Conservation (phyloP, 2,888 invertebrate genomes). For the Macrophya annulata region DNA sequence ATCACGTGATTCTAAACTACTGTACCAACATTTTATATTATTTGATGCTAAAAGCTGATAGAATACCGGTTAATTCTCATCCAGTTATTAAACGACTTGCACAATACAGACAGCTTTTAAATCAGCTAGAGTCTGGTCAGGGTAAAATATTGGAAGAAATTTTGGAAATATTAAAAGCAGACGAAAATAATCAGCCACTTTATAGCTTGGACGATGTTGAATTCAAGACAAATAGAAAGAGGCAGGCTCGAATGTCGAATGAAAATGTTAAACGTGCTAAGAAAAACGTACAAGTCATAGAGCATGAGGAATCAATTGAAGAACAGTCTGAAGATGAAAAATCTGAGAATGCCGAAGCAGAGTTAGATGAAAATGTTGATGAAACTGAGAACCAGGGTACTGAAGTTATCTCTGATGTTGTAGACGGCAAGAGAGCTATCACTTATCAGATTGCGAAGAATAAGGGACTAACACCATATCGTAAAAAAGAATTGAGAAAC, state of each 20-base stretch:
- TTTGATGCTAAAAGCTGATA: constrained; percentile 90
- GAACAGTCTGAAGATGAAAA: constrained; percentile 52
- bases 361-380: constrained; percentile 74
- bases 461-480: constrained; percentile 94
- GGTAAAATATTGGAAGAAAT: constrained; percentile 86
- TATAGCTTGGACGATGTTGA: constrained; percentile 68
- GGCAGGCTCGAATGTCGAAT: constrained; percentile 62
- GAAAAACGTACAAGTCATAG: constrained; percentile 63
- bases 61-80: constrained; percentile 88
- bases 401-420: constrained; percentile 57
- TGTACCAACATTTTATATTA: constrained; percentile 94
- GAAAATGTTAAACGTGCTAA: constrained; percentile 57
- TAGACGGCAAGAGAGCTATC: constrained; percentile 88
- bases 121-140: constrained; percentile 87
- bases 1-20: constrained; percentile 88
- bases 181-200: constrained; percentile 79
- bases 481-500: constrained; percentile 96
- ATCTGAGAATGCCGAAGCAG: constrained; percentile 62
- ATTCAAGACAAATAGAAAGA: constrained; percentile 70
- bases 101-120: constrained; percentile 89
- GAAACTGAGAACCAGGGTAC: constrained; percentile 74
- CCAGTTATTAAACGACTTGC: constrained; percentile 94
- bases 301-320: constrained; percentile 59
- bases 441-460: constrained; percentile 98
- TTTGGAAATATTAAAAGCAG: constrained; percentile 83